Conservation (phyloP, 2,888 invertebrate species). For the Microlaimidae sp. region DNA sequence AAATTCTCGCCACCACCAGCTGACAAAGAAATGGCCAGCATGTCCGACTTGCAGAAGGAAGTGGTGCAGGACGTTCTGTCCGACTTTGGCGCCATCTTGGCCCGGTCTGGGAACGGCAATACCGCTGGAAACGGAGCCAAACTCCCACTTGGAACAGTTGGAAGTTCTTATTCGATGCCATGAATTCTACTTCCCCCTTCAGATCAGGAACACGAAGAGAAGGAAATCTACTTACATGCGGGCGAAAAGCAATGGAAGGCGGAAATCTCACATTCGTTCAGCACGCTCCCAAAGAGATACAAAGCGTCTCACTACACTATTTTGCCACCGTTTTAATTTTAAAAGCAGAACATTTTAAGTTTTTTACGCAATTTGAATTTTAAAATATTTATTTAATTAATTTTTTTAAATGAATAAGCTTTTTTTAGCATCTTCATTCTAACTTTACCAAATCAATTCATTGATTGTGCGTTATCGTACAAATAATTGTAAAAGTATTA, state of each 20-base stretch:
- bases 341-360: too few relatives aligned
- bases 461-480: too few relatives aligned
- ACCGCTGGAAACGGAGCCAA: background rate
- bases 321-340: too few relatives aligned
- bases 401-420: too few relatives aligned
- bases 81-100: constrained; percentile 1
- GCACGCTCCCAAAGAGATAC: constrained; percentile 6
- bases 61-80: constrained; percentile 1
- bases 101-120: background rate
- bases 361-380: too few relatives aligned
- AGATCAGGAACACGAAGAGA: background rate
- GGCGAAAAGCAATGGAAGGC: background rate
- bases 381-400: too few relatives aligned
- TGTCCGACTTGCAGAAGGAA: background rate
- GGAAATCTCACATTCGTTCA: constrained; percentile 2
- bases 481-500: too few relatives aligned
- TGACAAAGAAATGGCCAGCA: background rate
- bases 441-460: too few relatives aligned
- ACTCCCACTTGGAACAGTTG: background rate
- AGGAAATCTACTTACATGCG: constrained; percentile 10
- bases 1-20: background rate
- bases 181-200: too few relatives aligned
- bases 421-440: too few relatives aligned
- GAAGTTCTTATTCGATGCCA: background rate
- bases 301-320: too few relatives aligned